Evolutionary conservation across 2,888 invertebrate genomes (phyloP), one percentile per base, ranked within the genome.

Genomic region (Mactromeris polynyma): DNA sequence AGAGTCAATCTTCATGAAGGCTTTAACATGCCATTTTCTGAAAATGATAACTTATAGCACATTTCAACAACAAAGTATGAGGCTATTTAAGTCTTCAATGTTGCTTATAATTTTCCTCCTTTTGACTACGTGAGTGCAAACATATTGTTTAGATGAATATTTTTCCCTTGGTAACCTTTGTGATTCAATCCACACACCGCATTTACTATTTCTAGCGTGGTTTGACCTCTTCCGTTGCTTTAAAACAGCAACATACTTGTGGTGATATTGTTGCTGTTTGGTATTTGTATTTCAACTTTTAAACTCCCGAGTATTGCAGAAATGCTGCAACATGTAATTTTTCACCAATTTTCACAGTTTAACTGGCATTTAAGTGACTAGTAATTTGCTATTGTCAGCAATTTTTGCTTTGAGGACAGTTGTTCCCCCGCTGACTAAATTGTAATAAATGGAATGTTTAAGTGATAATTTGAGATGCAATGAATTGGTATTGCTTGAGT

Each of bases 201-300:
- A 51, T 19, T 51, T 4, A 64, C 4, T 64, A 26, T 64, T 64
- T 26, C 58, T n/a, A n/a, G n/a, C n/a, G n/a, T n/a, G n/a, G n/a
- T n/a, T n/a, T n/a, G n/a, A 26, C 58, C 26, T 0, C 58, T 26
- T 64, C 26, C 26, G n/a, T 26, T 26, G 58, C 26, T 64, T 26
- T 26, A 64, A 58, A 64, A 26, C 58, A 9, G n/a, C 51, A 2
- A 51, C 17, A 51, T 51, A 6, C 51, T 9, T 51, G 51, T 9
- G 51, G 51, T 51, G 19, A 51, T 19, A 51, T n/a, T 3, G 58
- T n/a, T n/a, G 58, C 4, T 64, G 26, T 26, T 36, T 73, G 58
- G 58, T 73, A 33, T 73, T 73, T 73, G 33, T 36, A 11, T 33
- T 73, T 73, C 14, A 73, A 73, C 73, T 73, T 73, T 36, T 73